These are phyloP conservation scores for Tympanuchus pallidicinctus DNA, from an alignment of 2,113 vertebrate genomes.

Conservation along the genomic window DNA sequence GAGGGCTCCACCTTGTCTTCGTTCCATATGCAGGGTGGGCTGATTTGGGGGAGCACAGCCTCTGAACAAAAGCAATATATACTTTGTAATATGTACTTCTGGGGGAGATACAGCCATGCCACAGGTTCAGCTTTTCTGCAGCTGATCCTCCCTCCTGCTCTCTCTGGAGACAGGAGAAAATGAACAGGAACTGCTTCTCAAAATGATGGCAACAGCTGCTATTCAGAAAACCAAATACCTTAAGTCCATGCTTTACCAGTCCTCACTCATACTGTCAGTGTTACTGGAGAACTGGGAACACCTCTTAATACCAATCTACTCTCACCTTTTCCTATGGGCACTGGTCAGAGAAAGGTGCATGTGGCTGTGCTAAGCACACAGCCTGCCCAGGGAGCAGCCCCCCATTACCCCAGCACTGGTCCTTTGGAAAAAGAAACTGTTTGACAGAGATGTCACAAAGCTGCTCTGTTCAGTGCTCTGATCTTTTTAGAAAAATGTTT, in stretches of 20 bases:
- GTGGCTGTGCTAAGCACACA: fast-evolving
- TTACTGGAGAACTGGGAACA: background rate
- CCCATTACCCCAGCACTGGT: background rate
- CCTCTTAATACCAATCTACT: background rate
- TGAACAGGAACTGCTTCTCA: background rate
- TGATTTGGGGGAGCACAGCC: background rate
- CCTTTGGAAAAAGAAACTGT: background rate
- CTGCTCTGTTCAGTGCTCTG: background rate
- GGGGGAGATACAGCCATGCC: background rate
- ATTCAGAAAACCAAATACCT: background rate
- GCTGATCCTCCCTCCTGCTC: background rate
- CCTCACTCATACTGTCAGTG: background rate
- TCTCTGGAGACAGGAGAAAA: background rate
- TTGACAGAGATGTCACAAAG: background rate
- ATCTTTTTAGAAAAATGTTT: background rate
- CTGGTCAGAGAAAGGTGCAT: background rate
- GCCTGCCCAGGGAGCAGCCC: fast-evolving
- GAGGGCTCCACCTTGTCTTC: fast-evolving
- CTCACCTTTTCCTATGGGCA: background rate
- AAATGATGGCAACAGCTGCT: background rate
- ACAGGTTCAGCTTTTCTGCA: background rate
- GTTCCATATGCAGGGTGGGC: fast-evolving
- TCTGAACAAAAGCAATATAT: background rate
- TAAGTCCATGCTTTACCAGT: background rate
- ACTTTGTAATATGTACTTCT: background rate